Evolutionary conservation across 1,140 invertebrate genomes (phyloP).

Genomic region (Micrasema longulum): DNA sequence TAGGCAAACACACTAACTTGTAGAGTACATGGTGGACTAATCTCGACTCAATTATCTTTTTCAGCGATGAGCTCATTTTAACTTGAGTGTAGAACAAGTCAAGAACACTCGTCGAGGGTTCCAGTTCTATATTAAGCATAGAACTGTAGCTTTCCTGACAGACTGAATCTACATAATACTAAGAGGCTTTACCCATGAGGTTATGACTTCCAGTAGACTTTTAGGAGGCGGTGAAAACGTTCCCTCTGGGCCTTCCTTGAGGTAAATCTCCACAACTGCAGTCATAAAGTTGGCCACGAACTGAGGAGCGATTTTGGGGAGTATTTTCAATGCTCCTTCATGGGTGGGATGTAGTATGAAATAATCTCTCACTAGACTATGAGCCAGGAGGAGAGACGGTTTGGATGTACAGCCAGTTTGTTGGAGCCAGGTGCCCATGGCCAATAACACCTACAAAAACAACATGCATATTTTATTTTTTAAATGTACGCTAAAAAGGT

Average conservation of each 20-base stretch:
- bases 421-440: conserved; percentile 87
- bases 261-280: conserved; percentile 82
- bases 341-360: conserved; percentile 78
- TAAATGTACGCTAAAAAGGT: too few species aligned
- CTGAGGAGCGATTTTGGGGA: conserved; percentile 79
- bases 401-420: conserved; percentile 82
- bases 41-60: too few species aligned
- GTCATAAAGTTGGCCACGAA: conserved; percentile 86
- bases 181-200: conserved; percentile 77
- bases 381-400: conserved; percentile 77
- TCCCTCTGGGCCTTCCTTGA: conserved; percentile 61
- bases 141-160: too few species aligned
- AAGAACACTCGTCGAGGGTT: too few species aligned
- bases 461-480: too few species aligned
- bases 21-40: too few species aligned
- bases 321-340: conserved; percentile 72
- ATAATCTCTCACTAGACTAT: conserved; percentile 83
- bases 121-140: too few species aligned
- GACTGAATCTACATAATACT: too few species aligned
- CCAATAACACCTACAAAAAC: conserved; percentile 75
- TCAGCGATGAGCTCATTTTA: too few species aligned
- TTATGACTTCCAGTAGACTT: conserved; percentile 73
- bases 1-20: too few species aligned
- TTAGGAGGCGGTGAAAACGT: conserved; percentile 68
- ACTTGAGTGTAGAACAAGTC: too few species aligned